Evolutionary conservation across 2,888 invertebrate genomes (phyloP).

Genomic region (Oasisia sp.): DNA sequence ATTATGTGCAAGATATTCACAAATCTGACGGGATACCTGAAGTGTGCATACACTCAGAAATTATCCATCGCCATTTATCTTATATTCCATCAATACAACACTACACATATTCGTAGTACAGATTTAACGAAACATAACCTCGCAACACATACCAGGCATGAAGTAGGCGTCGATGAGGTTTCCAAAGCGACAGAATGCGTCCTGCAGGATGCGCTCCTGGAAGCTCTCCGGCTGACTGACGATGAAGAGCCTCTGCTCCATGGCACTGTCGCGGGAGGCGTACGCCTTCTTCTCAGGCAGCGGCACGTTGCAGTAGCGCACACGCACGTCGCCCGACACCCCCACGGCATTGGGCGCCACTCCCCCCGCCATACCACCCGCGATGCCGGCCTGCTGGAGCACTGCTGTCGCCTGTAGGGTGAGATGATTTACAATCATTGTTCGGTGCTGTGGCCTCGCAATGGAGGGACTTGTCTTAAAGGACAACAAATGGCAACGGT

Average conservation of each 20-base stretch:
- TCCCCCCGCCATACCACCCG: constrained; percentile 18
- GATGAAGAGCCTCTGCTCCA: constrained; percentile 69
- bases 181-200: constrained; percentile 91
- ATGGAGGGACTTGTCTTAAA: not conserved
- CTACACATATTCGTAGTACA: too few relatives aligned
- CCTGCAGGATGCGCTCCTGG: constrained; percentile 81
- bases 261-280: constrained; percentile 66
- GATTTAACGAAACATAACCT: not conserved
- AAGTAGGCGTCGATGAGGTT: constrained; percentile 90
- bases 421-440: not conserved
- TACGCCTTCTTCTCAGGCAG: constrained; percentile 77
- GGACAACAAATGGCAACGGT: too few relatives aligned
- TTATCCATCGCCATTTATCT: too few relatives aligned
- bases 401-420: constrained; percentile 38
- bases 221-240: constrained; percentile 75
- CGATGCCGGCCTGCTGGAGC: constrained; percentile 35
- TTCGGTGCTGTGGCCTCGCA: not conserved
- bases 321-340: constrained; percentile 34
- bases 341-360: constrained; percentile 29
- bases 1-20: too few relatives aligned
- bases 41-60: too few relatives aligned
- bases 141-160: constrained; percentile 73
- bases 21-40: too few relatives aligned
- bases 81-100: too few relatives aligned
- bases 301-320: constrained; percentile 71